These are phyloP conservation scores for Ectemnius lituratus DNA, from an alignment of 2,888 invertebrate genomes.

Conservation along the genomic window DNA sequence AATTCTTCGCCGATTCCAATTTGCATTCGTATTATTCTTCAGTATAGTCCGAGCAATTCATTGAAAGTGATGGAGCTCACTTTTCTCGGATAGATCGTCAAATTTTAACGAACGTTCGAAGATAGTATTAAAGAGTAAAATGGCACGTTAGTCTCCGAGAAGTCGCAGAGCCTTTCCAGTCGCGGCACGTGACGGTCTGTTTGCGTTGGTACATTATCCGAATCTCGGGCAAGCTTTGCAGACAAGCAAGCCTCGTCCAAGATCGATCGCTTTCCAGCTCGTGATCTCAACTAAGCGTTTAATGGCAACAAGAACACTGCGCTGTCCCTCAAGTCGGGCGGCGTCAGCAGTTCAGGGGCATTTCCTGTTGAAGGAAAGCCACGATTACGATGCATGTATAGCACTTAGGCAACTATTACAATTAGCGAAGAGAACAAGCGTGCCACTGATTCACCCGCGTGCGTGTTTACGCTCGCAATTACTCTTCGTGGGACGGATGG, in stretches of 20 bases:
- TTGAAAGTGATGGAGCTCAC: too few species aligned
- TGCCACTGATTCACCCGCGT: conserved; percentile 5
- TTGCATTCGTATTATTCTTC: background rate
- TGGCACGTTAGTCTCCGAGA: conserved; percentile 24
- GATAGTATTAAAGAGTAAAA: too few species aligned
- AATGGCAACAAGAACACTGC: too few species aligned
- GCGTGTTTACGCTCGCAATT: too few species aligned
- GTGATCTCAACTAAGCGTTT: conserved; percentile 71
- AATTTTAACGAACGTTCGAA: too few species aligned
- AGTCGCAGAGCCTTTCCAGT: conserved; percentile 52
- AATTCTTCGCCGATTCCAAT: background rate
- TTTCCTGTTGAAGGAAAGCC: conserved; percentile 1
- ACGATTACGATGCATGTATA: conserved; percentile 48
- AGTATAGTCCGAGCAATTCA: too few species aligned
- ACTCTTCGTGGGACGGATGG: too few species aligned
- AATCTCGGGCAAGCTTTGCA: conserved; percentile 44
- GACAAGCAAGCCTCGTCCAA: conserved; percentile 48
- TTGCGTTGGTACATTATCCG: conserved; percentile 56
- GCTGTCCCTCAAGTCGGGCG: conserved; percentile 41
- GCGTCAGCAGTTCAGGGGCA: conserved; percentile 46
- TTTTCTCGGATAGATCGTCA: too few species aligned
- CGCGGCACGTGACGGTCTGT: conserved; percentile 44
- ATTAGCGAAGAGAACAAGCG: conserved; percentile 27
- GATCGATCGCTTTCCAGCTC: conserved; percentile 68
- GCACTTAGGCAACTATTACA: conserved; percentile 32